Percentiles rank a stretch among this genome's conserved stretches.
Conservation (phyloP, 2,888 invertebrate genomes). For the Tenthredo mesomela region DNA sequence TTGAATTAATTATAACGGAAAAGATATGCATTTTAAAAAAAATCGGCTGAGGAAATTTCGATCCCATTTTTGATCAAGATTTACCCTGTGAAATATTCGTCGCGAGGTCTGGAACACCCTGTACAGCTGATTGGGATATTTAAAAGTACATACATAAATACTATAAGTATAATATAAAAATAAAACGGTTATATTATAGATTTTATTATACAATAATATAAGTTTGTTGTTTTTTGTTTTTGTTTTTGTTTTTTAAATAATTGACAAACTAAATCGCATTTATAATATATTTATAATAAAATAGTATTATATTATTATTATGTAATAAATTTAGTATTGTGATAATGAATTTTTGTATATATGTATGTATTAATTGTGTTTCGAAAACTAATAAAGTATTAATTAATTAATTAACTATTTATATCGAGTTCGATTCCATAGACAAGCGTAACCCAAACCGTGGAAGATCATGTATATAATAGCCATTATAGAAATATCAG, state of each 20-base stretch:
- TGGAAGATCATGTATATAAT: conserved; percentile 86
- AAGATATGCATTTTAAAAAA: too few relatives aligned
- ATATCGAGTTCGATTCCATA: conserved; percentile 80
- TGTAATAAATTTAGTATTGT: not conserved
- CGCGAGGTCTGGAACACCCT: too few relatives aligned
- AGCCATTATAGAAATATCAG: conserved; percentile 84
- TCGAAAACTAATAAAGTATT: not conserved
- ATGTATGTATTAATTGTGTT: too few relatives aligned
- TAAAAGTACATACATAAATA: not conserved
- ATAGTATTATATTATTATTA: too few relatives aligned
- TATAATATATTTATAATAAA: not conserved
- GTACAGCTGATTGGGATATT: not conserved
- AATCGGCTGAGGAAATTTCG: too few relatives aligned
- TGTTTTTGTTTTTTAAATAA: not conserved
- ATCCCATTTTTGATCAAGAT: too few relatives aligned
- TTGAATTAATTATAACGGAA: too few relatives aligned
- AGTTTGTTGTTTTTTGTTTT: not conserved
- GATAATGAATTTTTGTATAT: not conserved
- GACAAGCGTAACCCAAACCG: conserved; percentile 84
- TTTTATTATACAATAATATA: not conserved
- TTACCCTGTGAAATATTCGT: too few relatives aligned
- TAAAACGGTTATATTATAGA: not conserved
- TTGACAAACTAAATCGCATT: not conserved
- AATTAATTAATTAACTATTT: conserved; percentile 9
- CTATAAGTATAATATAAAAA: not conserved